A percentile compares a stretch with the other conserved stretches of the same genome.
Conservation (phyloP, 2,888 invertebrate species). For the Polymixis lichenea region DNA sequence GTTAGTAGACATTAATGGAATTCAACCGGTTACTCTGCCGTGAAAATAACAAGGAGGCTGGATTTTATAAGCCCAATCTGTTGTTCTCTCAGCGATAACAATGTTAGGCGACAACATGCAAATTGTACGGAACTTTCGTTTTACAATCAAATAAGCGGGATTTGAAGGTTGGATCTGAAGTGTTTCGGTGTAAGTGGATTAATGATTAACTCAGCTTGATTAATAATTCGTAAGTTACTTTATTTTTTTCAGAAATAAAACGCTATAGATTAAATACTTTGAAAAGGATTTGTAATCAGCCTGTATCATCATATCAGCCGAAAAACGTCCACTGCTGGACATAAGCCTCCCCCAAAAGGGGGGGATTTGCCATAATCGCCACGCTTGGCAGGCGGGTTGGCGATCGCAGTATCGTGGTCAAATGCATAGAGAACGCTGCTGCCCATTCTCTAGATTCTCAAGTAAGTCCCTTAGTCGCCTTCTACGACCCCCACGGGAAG, state of each 20-base stretch:
- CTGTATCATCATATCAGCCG: too few species aligned
- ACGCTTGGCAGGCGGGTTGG: too few species aligned
- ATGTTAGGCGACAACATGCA: constrained; percentile 67
- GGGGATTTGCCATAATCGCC: too few species aligned
- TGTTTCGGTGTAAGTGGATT: constrained; percentile 1
- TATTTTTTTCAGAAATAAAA: not conserved
- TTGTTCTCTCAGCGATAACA: constrained; percentile 79
- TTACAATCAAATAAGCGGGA: constrained; percentile 30
- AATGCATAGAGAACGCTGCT: too few species aligned
- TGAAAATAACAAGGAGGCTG: constrained; percentile 87
- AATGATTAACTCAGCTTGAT: not conserved
- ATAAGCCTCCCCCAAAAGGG: too few species aligned
- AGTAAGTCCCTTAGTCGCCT: too few species aligned
- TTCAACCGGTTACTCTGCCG: constrained; percentile 86
- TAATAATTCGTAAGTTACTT: not conserved
- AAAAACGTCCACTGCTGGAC: too few species aligned
- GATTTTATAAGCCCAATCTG: constrained; percentile 80
- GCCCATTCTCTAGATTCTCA: too few species aligned
- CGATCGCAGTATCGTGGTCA: too few species aligned
- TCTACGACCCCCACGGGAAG: too few species aligned
- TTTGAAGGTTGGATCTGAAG: constrained; percentile 6
- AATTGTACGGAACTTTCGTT: constrained; percentile 58
- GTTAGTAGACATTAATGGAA: constrained; percentile 90
- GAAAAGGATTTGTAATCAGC: not conserved
- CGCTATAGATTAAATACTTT: not conserved